Evolutionary conservation across 2,888 invertebrate species (phyloP), one percentile per base, ranked within the genome.

Genomic region (Leucophora obtusa): DNA sequence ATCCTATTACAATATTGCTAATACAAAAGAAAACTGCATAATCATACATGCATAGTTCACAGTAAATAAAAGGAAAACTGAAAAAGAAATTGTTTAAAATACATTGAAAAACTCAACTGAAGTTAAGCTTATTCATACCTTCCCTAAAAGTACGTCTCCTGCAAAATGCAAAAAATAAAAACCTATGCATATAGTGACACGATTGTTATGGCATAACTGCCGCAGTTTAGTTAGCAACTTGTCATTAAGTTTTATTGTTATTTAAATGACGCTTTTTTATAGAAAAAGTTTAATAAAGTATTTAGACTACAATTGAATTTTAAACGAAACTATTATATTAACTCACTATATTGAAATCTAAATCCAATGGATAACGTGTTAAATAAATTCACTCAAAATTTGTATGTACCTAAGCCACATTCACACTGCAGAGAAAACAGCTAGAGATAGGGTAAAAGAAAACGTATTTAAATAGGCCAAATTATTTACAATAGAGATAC

Each of bases 191-290:
- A 70, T 78, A 51, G 59, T n/a, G n/a, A n/a, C n/a, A 72, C 73
- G 60, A 81, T 74, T 81, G 73, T 81, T 81, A 74, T 71, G 77
- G 73, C 77, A 70, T 66, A 81, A 81, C 81, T 81, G 73, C 73
- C 54, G 81, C 73, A 81, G 77, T 81, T 81, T 74, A 81, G 77
- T 81, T 77, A 70, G 77, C 81, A 82, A 82, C 72, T 79, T 82
- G 82, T 82, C 82, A 82, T 87, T 87, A 87, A 87, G 87, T 87
- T 87, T 88, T 88, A 87, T 87, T 88, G 87, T 88, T 88, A 87
- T 87, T 88, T 88, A 87, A 87, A 87, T 87, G 87, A 86, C 85
- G 85, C 84, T 83, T 74, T 73, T 76, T 81, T 66, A 72, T 71
- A 56, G 51, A 35, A 54, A 18, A n/a, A 53, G 17, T n/a, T 9